A percentile compares a stretch with the other conserved stretches of the same genome.
These are phyloP conservation scores for Octodon degus DNA, from an alignment of 2,113 vertebrate genomes.

Conservation along the genomic window DNA sequence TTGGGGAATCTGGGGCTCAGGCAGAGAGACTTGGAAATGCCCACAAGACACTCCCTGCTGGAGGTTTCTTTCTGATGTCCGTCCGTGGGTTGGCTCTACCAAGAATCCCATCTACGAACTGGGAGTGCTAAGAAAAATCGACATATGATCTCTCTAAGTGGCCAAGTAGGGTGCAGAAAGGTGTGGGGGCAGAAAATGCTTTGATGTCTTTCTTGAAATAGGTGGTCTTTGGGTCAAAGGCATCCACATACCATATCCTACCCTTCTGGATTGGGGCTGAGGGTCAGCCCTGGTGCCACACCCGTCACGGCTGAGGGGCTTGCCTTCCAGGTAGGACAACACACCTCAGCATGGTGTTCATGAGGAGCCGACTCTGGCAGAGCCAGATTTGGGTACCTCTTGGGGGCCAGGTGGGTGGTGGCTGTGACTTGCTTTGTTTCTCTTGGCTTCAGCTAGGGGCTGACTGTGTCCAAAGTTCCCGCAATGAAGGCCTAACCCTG, in stretches of 20 bases:
- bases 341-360: not conserved
- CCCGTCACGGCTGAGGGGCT: not conserved
- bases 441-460: not conserved
- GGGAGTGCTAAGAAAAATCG: not conserved
- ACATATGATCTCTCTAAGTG: not conserved
- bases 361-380: not conserved
- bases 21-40: not conserved
- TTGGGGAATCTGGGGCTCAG: rapidly evolving
- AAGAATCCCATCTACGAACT: conserved; percentile 67
- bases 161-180: conserved; percentile 38
- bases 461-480: not conserved
- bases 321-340: not conserved
- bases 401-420: not conserved
- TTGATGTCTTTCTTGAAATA: not conserved
- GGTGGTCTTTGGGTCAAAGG: not conserved
- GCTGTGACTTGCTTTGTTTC: not conserved
- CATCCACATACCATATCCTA: not conserved
- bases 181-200: not conserved
- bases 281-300: not conserved
- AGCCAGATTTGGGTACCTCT: not conserved
- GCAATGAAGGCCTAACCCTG: not conserved
- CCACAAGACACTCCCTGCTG: rapidly evolving
- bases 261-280: not conserved
- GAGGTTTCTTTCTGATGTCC: rapidly evolving
- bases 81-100: not conserved